phyloP scores from a whole-genome alignment of 2,797 vertebrate species.

The Mionectes olivaceus region DNA sequence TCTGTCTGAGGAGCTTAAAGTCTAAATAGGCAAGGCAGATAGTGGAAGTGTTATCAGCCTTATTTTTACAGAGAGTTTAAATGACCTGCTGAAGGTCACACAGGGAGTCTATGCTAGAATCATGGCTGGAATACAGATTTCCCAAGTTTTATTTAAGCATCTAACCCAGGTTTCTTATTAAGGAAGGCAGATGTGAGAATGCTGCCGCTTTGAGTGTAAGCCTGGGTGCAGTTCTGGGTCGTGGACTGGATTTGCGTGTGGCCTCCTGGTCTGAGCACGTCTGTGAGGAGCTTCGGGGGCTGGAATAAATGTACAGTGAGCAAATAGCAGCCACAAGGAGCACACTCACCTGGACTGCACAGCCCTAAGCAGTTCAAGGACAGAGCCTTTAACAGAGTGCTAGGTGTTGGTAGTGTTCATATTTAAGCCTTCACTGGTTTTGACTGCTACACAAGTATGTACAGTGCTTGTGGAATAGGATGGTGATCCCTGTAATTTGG shows the following conservation, averaged over 20 bases:
- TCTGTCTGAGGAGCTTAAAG: constrained; percentile 32
- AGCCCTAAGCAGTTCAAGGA: background rate
- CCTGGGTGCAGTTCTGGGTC: background rate
- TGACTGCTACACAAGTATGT: background rate
- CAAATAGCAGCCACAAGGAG: background rate
- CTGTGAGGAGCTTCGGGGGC: background rate
- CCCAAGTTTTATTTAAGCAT: background rate
- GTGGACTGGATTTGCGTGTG: background rate
- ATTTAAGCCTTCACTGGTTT: background rate
- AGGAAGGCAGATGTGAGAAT: background rate
- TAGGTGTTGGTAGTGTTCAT: background rate
- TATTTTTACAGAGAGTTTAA: constrained; percentile 38
- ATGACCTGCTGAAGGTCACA: constrained; percentile 44
- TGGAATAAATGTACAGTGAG: background rate
- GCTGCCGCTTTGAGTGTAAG: background rate
- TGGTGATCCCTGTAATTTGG: background rate
- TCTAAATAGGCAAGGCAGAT: constrained; percentile 32
- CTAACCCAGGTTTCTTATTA: background rate
- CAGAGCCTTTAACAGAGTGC: background rate
- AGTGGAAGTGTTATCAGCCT: constrained; percentile 34
- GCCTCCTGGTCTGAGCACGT: background rate
- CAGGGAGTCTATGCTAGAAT: background rate
- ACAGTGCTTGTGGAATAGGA: no score
- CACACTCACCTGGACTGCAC: background rate
- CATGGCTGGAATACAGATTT: constrained; percentile 10